Evolutionary conservation across 1,140 invertebrate genomes (phyloP).

Genomic region (Lasaia peninsularis): DNA sequence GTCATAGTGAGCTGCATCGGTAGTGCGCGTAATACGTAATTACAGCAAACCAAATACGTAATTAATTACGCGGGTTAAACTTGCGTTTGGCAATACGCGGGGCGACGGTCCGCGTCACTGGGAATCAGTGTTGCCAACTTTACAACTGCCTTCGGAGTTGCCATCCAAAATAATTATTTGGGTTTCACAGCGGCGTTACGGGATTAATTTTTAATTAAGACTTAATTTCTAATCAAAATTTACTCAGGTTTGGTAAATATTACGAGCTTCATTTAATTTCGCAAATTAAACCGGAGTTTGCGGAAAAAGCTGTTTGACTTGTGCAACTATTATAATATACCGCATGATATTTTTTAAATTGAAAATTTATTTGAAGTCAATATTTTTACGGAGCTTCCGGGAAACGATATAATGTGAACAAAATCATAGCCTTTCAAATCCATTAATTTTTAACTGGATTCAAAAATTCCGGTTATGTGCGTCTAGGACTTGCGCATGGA

Average conservation of each 20-base stretch:
- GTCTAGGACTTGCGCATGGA: too few relatives aligned
- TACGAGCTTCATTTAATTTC: slow-evolving; percentile 21
- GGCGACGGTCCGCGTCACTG: slow-evolving; percentile 29
- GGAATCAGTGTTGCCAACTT: slow-evolving; percentile 40
- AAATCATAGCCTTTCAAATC: too few relatives aligned
- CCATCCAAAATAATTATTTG: slow-evolving; percentile 42
- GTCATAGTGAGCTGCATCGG: slow-evolving; percentile 46
- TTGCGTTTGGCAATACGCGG: slow-evolving; percentile 48
- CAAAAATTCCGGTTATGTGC: too few relatives aligned
- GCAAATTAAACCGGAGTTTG: slow-evolving; percentile 20
- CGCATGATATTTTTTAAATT: too few relatives aligned
- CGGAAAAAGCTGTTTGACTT: neutral
- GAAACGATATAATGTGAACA: too few relatives aligned
- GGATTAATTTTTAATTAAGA: slow-evolving; percentile 36
- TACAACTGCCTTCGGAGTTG: slow-evolving; percentile 26
- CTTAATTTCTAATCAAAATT: slow-evolving; percentile 34
- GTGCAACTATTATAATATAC: neutral
- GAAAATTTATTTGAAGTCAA: too few relatives aligned
- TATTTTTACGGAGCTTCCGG: too few relatives aligned
- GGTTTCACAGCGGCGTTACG: slow-evolving; percentile 23
- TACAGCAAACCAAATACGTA: slow-evolving; percentile 51
- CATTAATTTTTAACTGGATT: too few relatives aligned
- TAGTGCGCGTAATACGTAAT: slow-evolving; percentile 45
- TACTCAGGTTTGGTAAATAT: slow-evolving; percentile 24
- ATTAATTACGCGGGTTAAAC: slow-evolving; percentile 57